Base-by-base conservation (phyloP, 2,113 vertebrate species). In the Columbina picui region DNA sequence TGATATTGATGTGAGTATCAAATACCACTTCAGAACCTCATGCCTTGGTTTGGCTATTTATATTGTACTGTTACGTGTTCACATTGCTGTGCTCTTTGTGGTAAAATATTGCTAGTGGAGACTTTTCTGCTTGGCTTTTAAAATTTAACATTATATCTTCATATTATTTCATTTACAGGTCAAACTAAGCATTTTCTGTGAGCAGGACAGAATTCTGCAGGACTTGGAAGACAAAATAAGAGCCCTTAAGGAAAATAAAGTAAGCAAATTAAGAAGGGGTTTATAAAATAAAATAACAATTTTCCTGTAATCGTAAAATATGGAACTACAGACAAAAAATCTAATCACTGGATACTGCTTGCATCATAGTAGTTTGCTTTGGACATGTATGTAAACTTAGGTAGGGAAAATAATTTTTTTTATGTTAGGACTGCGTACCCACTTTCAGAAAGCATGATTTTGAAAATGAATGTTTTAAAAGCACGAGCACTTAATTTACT, bases 131-230 rank as follows among this genome's bases (percentile, higher is more conserved):
- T 76, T 89, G 21, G 1, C 43, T 89, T 84, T 59, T 82, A 15
- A 71, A 76, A 38, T 87, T 13, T 75, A 29, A 73, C 20, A 4
- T 49, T 68, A 7, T 71, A 7, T 36, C 30, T 56, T 17, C n/a
- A 6, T 50, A 14, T 79, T 3, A 86, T 92, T 85, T 97, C 23
- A 36, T 87, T 97, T 96, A 25, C 57, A 99, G 99, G 99, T 99
- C 88, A 99, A 99, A 94, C 96, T 99, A 93, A 99, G 99, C 30
- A 53, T 99, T 96, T 98, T 99, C 81, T 99, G 99, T 94, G 99
- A 99, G 98, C 99, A 99, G 96, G 99, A 99, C 97, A 98, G 99
- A 97, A 99, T 99, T 93, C 98, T 99, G 23, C 99, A 99, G 97
- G 99, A 99, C 81, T 98, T 99, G 64, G 99, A 99, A 97, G 98